Conservation (phyloP, 2,797 vertebrate genomes). For the Enteromius unitaeniatus region DNA sequence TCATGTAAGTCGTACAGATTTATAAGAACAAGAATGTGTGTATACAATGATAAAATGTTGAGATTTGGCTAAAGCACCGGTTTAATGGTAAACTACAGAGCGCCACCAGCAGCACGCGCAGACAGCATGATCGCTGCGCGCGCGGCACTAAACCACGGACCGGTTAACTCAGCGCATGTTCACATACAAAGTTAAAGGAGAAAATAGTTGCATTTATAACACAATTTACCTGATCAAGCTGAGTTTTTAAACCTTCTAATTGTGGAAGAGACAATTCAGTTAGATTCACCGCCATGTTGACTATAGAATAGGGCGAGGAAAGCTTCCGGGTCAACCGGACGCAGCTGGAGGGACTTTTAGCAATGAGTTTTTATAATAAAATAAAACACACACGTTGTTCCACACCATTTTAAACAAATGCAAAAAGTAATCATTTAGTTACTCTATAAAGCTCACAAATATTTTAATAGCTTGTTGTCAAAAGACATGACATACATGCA, state of each 20-base stretch:
- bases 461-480: neutral
- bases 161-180: neutral
- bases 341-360: neutral
- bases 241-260: constrained; percentile 89
- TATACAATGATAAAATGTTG: neutral
- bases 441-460: neutral
- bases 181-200: neutral
- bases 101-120: constrained; percentile 12
- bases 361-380: neutral
- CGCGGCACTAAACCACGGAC: rapidly evolving
- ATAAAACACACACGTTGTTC: neutral
- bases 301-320: neutral
- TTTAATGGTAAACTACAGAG: neutral
- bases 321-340: constrained; percentile 55
- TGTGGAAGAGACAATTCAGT: constrained; percentile 88
- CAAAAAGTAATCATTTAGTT: neutral
- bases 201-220: no score
- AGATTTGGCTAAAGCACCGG: neutral
- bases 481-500: neutral
- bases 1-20: neutral
- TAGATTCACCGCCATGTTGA: constrained; percentile 87
- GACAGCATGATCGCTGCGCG: neutral
- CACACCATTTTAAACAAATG: neutral
- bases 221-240: constrained; percentile 87
- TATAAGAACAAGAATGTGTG: neutral